Percentiles rank a stretch among this genome's conserved stretches.
These are phyloP conservation scores for Ctenomys sociabilis DNA, from an alignment of 2,113 vertebrate genomes.

Conservation along the genomic window DNA sequence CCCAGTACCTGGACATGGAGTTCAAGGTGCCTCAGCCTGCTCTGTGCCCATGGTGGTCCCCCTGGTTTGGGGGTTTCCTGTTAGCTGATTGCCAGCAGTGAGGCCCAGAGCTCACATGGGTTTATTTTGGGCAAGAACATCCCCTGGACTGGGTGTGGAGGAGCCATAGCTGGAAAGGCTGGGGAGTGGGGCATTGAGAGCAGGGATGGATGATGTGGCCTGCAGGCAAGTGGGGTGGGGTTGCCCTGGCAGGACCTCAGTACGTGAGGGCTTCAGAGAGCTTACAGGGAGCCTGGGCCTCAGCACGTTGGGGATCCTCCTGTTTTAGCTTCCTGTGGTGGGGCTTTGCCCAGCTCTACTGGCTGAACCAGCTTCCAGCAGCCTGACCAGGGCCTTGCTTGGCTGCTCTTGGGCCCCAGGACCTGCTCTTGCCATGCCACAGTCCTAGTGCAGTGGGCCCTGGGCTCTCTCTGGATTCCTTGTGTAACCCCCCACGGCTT, in stretches of 20 bases:
- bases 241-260: not conserved
- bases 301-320: rapidly evolving
- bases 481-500: rapidly evolving
- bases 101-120: rapidly evolving
- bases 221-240: not conserved
- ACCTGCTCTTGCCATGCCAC: not conserved
- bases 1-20: slow-evolving; percentile 95
- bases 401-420: rapidly evolving
- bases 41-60: not conserved
- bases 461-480: not conserved
- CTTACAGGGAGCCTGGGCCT: rapidly evolving
- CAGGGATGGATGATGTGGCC: not conserved
- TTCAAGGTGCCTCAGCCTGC: slow-evolving; percentile 90
- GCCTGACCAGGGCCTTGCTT: not conserved
- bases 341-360: not conserved
- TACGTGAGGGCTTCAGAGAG: not conserved
- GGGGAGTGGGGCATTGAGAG: not conserved
- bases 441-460: not conserved
- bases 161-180: rapidly evolving
- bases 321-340: rapidly evolving
- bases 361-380: not conserved
- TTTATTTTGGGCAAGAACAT: rapidly evolving
- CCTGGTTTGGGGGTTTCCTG: not conserved
- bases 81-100: rapidly evolving
- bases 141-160: too few species aligned